Evolutionary conservation across 2,888 invertebrate genomes (phyloP).

Genomic region (Spodoptera picta): DNA sequence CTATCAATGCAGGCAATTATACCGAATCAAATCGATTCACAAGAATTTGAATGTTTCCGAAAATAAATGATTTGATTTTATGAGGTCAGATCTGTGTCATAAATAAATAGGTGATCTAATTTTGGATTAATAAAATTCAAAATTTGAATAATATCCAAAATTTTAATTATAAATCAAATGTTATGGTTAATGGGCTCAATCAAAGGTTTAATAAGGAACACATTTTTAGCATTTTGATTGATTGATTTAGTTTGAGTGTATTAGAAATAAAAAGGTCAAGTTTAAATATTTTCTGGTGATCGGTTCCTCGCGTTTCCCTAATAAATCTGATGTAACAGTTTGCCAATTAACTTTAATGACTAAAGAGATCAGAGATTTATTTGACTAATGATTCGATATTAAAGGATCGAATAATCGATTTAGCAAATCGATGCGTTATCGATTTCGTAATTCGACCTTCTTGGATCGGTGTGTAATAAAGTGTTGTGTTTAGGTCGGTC

Average conservation of each 20-base stretch:
- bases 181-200: constrained; percentile 6
- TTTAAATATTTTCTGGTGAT: constrained; percentile 20
- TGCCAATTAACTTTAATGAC: constrained; percentile 20
- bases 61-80: constrained; percentile 7
- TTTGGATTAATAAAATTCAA: constrained; percentile 15
- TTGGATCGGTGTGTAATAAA: constrained; percentile 22
- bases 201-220: constrained; percentile 11
- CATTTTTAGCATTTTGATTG: constrained; percentile 21
- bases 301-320: constrained; percentile 9
- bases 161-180: constrained; percentile 5
- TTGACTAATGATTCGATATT: constrained; percentile 8
- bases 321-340: constrained; percentile 9
- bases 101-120: constrained; percentile 15
- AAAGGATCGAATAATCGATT: constrained; percentile 18
- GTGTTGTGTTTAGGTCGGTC: constrained; percentile 26
- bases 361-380: constrained; percentile 8
- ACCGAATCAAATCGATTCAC: constrained; percentile 20
- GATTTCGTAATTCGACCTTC: constrained; percentile 29
- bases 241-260: constrained; percentile 21
- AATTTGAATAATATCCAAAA: constrained; percentile 8
- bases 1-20: constrained; percentile 28
- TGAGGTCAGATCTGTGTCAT: constrained; percentile 15
- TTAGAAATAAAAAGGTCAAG: constrained; percentile 28
- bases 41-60: constrained; percentile 10
- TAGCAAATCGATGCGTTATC: constrained; percentile 19